These are phyloP conservation scores for Pedetes capensis DNA, from an alignment of 2,113 vertebrate genomes.

Conservation along the genomic window DNA sequence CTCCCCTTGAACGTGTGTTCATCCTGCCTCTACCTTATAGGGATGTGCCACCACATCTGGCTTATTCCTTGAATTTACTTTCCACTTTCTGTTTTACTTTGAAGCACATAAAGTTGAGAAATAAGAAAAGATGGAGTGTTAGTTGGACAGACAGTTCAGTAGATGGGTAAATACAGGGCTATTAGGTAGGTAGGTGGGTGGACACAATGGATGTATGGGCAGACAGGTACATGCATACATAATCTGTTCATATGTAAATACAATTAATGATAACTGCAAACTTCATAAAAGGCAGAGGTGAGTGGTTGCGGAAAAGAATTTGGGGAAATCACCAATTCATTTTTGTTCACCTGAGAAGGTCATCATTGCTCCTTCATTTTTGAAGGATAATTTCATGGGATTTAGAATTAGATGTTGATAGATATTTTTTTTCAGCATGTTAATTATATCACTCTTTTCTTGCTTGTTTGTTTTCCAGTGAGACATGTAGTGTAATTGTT, in stretches of 20 bases:
- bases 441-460: background rate
- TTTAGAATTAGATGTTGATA: background rate
- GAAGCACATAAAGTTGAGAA: background rate
- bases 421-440: background rate
- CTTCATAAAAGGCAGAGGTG: background rate
- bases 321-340: background rate
- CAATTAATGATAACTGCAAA: background rate
- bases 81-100: background rate
- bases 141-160: background rate
- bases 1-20: too few relatives aligned
- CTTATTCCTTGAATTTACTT: background rate
- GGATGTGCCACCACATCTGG: too few relatives aligned
- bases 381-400: background rate
- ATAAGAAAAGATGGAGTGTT: background rate
- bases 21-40: too few relatives aligned
- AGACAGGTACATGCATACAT: background rate
- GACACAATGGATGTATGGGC: too few relatives aligned
- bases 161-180: too few relatives aligned
- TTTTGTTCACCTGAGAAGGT: background rate
- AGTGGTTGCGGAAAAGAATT: background rate
- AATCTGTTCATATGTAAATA: background rate
- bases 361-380: background rate
- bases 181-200: background rate
- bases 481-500: background rate
- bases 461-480: background rate